Base-by-base conservation (phyloP, 2,113 vertebrate genomes). In the Forbesichthys papilliferus region DNA sequence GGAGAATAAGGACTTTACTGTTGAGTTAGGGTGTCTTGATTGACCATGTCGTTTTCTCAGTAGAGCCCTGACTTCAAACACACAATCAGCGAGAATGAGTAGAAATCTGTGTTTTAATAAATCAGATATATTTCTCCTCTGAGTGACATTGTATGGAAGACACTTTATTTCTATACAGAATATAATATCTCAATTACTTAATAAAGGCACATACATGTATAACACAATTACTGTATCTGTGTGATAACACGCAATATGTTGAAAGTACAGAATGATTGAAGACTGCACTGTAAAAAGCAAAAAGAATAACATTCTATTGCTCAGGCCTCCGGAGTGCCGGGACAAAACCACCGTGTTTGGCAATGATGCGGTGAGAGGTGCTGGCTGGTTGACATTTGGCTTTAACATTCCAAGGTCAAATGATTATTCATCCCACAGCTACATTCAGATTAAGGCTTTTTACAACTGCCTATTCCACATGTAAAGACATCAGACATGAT, bases 51-150 rank as follows among this genome's bases (percentile, higher is more conserved):
- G 71, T 49, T 77, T 66, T 78, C 62, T 63, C 20, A 58, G 36
- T 42, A 42, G 36, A 42, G 36, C 36, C 36, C 36, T 42, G 36
- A 42, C 36, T 42, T 42, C 5, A 42, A 8, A 42, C 36, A 52
- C 69, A 68, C 46, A 69, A n/a, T 69, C 48, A 68, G 46, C 16
- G 51, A 62, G 48, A 61, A 68, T 33, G 56, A 58, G 81, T 93
- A 92, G 80, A 92, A 92, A 91, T 92, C 84, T 85, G 77, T 78
- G 71, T 91, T 93, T 27, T 93, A 92, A 91, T 92, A 82, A 91
- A 90, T 92, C 89, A 91, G 69, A 84, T 90, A 82, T 72, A 75
- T 42, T 69, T 72, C 81, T 83, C 34, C 48, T 89, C 66, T 80
- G 62, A 82, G 80, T 89, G 84, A 84, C 82, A 87, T 52, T 64